Evolutionary conservation across 2,113 vertebrate species (phyloP), one percentile per base, ranked within the genome.

Genomic region (Drymodes brunneopygia): DNA sequence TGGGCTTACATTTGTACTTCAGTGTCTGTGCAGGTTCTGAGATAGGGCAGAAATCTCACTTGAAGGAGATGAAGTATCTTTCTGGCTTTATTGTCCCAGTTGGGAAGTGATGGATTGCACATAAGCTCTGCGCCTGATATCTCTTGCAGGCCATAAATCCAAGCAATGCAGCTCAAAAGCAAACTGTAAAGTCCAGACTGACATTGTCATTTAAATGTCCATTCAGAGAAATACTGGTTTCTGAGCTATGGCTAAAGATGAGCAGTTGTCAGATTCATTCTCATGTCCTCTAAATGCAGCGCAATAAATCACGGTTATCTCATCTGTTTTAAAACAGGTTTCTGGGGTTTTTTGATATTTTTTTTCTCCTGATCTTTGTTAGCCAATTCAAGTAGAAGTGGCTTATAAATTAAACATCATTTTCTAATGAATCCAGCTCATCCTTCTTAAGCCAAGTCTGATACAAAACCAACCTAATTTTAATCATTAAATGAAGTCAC

Each of bases 381-480:
- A 92, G 19, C 38, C 86, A 84, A 86, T 93, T 90, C 64, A 88
- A n/a, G 27, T 38, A 58, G 40, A 83, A 70, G 66, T 58, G 50
- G 60, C n/a, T 82, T 69, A 81, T 94, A 93, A 91, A 91, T 87
- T 92, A 86, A 90, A 69, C 58, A 86, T 78, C 0, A 95, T 95
- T 94, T 95, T 84, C 44, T 92, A 27, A 92, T 84, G 15, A 93
- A 84, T 74, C 27, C n/a, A 64, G n/a, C 40, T 95, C 44, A 86
- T 95, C 81, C 72, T 60, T 86, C 56, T 87, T 91, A 84, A 84
- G 72, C 36, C 48, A 64, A 71, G 44, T 79, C 91, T 86, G 56
- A 84, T 78, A 81, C n/a, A 78, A 95, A 94, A 5, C 31, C 31
- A 57, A 67, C 86, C 44, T 91, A 7, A 44, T 72, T 78, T 47